Evolutionary conservation across 2,888 invertebrate genomes (phyloP).

Genomic region (Caenorhabditis auriculariae): DNA sequence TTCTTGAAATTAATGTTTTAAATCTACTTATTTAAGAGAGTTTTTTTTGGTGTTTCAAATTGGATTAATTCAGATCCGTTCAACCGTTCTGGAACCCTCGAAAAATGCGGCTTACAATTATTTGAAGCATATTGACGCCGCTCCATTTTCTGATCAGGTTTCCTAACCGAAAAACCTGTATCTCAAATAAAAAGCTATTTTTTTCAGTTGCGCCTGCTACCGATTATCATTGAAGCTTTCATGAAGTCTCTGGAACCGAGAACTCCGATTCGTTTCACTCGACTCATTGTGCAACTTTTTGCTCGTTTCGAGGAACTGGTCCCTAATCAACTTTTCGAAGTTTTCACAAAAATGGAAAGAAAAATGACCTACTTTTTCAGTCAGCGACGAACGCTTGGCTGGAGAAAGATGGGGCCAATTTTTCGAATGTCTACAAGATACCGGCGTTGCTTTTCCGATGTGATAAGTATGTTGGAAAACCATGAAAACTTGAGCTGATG

Average conservation of each 20-base stretch:
- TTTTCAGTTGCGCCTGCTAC: constrained; percentile 9
- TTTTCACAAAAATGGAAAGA: neutral
- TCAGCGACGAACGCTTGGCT: constrained; percentile 8
- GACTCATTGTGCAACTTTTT: neutral
- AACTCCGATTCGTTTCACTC: constrained; percentile 2
- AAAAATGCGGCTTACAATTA: too few species aligned
- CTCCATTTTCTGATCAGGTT: constrained; percentile 9
- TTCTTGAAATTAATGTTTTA: too few species aligned
- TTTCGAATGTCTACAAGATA: constrained; percentile 26
- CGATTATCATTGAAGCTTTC: constrained; percentile 9
- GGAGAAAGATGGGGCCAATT: constrained; percentile 1
- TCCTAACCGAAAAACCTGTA: too few species aligned
- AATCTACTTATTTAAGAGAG: too few species aligned
- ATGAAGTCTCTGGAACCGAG: constrained; percentile 5
- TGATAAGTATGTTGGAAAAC: constrained; percentile 7
- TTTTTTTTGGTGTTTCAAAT: too few species aligned
- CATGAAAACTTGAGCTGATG: too few species aligned
- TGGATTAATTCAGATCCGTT: too few species aligned
- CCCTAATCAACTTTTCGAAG: neutral
- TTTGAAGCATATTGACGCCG: neutral
- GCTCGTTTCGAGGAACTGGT: constrained; percentile 11
- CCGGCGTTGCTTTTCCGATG: constrained; percentile 33
- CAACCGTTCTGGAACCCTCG: too few species aligned
- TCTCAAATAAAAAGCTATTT: too few species aligned
- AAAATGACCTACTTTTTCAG: constrained; percentile 2